Percentiles rank a stretch among this genome's conserved stretches.
phyloP scores from a whole-genome alignment of 2,797 vertebrate species.

The Pantherophis alleghaniensis region DNA sequence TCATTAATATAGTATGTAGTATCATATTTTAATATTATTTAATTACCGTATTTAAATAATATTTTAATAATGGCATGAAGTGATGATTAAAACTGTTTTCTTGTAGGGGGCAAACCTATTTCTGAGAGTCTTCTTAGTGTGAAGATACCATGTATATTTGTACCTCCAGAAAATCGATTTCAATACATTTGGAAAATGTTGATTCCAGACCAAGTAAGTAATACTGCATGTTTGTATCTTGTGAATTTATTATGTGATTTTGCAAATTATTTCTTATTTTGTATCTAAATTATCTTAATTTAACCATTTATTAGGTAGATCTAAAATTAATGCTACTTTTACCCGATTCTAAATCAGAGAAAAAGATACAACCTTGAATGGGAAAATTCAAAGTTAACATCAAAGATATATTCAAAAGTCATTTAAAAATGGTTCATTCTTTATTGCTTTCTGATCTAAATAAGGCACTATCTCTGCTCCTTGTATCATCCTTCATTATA shows the following conservation, averaged over 20 bases:
- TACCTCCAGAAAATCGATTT: constrained; percentile 61
- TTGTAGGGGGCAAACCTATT: constrained; percentile 56
- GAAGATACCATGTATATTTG: constrained; percentile 62
- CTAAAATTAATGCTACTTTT: not conserved
- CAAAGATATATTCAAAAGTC: not conserved
- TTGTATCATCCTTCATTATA: not conserved
- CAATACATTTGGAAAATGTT: constrained; percentile 64
- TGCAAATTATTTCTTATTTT: not conserved
- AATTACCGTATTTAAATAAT: not conserved
- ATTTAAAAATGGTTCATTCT: not conserved
- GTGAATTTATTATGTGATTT: not conserved
- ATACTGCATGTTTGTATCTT: not conserved
- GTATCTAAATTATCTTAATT: not conserved
- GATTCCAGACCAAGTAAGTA: constrained; percentile 62
- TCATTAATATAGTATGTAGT: constrained; percentile 15
- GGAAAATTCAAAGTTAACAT: not conserved
- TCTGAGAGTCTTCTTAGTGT: constrained; percentile 52
- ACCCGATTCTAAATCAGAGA: not conserved
- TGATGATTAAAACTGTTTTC: constrained; percentile 43
- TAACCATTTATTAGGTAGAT: not conserved
- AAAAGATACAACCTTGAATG: not conserved
- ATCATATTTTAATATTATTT: not conserved
- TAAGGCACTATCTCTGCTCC: not conserved
- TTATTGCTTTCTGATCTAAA: not conserved
- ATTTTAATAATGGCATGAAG: constrained; percentile 5